Conservation (phyloP, 2,113 vertebrate species). For the Odocoileus hemionus region DNA sequence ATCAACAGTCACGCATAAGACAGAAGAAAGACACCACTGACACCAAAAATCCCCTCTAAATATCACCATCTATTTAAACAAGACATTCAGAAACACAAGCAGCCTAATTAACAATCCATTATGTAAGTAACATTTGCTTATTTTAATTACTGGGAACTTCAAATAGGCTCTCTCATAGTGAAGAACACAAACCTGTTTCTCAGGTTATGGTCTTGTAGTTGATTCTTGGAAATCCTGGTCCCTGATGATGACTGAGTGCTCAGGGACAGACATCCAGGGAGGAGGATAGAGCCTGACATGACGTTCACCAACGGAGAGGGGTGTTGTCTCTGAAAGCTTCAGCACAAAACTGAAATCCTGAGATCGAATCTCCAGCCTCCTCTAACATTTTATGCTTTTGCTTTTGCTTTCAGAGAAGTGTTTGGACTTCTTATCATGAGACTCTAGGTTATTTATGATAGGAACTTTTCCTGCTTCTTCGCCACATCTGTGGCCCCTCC, state of each 20-base stretch:
- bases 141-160: constrained; percentile 56
- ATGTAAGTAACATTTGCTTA: constrained; percentile 46
- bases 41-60: constrained; percentile 41
- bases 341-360: neutral
- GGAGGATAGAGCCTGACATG: neutral
- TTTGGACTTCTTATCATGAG: neutral
- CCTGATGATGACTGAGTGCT: neutral
- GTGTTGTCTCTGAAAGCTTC: neutral
- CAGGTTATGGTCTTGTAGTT: constrained; percentile 11
- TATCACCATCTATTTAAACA: constrained; percentile 52
- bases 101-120: constrained; percentile 41
- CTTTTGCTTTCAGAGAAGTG: neutral
- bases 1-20: constrained; percentile 36
- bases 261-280: neutral
- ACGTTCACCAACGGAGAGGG: accelerated
- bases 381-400: neutral
- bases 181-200: constrained; percentile 19
- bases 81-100: neutral
- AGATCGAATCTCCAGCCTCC: neutral
- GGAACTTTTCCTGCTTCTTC: neutral
- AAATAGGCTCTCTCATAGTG: neutral
- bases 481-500: neutral
- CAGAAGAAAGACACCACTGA: constrained; percentile 25
- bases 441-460: neutral
- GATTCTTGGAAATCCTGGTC: constrained; percentile 36